Conservation (phyloP, 2,888 invertebrate genomes). For the Stramonita haemastoma region DNA sequence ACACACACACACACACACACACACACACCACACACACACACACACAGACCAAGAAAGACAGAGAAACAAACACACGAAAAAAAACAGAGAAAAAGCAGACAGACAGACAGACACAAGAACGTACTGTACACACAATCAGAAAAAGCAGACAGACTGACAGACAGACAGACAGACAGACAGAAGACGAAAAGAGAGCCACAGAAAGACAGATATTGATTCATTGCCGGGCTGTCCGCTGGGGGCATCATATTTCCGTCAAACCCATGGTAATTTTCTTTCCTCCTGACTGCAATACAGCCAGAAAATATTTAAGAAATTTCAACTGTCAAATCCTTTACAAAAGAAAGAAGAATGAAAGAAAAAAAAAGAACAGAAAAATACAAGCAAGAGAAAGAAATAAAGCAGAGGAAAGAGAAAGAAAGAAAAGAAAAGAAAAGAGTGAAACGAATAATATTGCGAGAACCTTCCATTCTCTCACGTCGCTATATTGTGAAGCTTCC, state of each 20-base stretch:
- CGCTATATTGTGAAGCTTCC: too few relatives aligned
- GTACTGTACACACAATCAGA: too few relatives aligned
- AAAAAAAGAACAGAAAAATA: background rate
- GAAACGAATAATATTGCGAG: too few relatives aligned
- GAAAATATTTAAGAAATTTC: background rate
- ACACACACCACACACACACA: too few relatives aligned
- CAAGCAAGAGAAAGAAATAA: background rate
- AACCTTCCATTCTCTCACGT: too few relatives aligned
- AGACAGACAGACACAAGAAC: too few relatives aligned
- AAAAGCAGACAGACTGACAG: background rate
- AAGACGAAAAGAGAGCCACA: background rate
- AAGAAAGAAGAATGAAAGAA: background rate
- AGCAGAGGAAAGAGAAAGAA: background rate
- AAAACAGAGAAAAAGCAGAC: too few relatives aligned
- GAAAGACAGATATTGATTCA: background rate
- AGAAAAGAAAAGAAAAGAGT: background rate
- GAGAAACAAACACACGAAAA: too few relatives aligned
- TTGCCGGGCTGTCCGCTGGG: background rate
- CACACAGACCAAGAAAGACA: too few relatives aligned
- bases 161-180: background rate
- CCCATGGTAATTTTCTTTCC: conserved; percentile 10
- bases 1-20: too few relatives aligned
- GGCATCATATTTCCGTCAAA: background rate
- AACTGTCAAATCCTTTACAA: background rate
- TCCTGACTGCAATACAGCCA: background rate